Percentiles rank a stretch among this genome's conserved stretches.
Conservation (phyloP, 2,113 vertebrate genomes). For the Mirounga angustirostris region DNA sequence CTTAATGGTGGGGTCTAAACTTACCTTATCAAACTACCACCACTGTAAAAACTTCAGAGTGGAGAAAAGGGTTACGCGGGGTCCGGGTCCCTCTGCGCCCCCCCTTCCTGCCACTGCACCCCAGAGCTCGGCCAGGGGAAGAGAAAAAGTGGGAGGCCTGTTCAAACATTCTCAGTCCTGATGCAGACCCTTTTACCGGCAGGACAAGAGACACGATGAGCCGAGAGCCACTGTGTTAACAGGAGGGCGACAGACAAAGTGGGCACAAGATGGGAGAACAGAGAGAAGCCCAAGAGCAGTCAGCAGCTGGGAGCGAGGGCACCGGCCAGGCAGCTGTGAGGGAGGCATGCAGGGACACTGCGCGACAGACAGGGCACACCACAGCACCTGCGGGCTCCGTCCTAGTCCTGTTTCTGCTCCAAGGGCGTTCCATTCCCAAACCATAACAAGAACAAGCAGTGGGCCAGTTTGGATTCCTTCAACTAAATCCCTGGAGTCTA, state of each 20-base stretch:
- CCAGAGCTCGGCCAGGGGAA: neutral
- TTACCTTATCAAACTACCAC: constrained; percentile 51
- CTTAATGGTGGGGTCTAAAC: neutral
- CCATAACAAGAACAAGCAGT: neutral
- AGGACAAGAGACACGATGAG: neutral
- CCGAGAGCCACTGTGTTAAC: neutral
- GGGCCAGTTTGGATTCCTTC: neutral
- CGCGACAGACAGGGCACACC: neutral
- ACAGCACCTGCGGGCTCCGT: neutral
- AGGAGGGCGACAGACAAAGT: neutral
- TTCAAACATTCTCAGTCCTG: neutral
- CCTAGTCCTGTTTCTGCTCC: neutral
- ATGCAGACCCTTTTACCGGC: neutral
- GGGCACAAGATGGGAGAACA: neutral
- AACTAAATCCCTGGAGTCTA: neutral
- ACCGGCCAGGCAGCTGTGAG: neutral
- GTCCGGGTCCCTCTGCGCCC: neutral
- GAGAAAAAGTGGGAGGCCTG: neutral
- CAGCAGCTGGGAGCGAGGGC: neutral
- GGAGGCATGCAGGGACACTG: neutral
- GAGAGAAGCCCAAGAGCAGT: neutral
- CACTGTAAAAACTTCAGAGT: neutral
- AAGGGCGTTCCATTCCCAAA: neutral
- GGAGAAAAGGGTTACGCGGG: neutral
- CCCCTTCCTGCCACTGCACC: neutral